Evolutionary conservation across 2,888 invertebrate genomes (phyloP), one percentile per base, ranked within the genome.

Genomic region (Seira musarum): DNA sequence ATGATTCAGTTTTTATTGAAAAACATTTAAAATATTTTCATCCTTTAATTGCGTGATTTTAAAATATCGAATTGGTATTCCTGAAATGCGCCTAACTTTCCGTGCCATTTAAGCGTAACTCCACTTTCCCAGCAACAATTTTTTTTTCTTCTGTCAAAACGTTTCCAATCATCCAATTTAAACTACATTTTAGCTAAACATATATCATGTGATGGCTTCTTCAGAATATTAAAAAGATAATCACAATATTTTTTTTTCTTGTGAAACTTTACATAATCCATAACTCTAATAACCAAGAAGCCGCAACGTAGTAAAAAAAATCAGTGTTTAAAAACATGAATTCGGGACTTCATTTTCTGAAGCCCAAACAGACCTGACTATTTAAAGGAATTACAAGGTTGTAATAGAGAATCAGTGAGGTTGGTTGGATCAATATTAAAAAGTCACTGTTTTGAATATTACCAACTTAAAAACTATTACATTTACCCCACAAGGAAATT

Each of bases 161-260:
- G 61, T 72, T 72, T 70, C 70, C 61, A 70, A 70, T 70, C 70
- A 70, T 46, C 53, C 17, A 53, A 53, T 53, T 53, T 53, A 53
- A 53, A 53, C 53, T 17, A 53, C 13, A 53, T 53, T 53, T 53
- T 53, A 53, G 17, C 53, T 3, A 3, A 13, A 53, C 53, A 53
- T 53, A n/a, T 53, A 53, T 53, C 53, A 53, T 75, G 25, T 25
- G 19, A 49, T 40, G 49, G 77, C 77, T 77, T 70, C 77, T 53
- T 67, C 68, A 21, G 79, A 79, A 79, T 79, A 79, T 68, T 79
- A 79, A 79, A 24, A 30, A 78, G 71, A 22, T 49, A 53, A 53
- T 53, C 53, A 53, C 17, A 53, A 53, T 53, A 53, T 53, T 53
- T 53, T 30, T 30, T 30, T 30, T 40, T 40, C 40, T 40, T 2